Evolutionary conservation across 2,888 invertebrate species (phyloP), one percentile per base, ranked within the genome.

Genomic region (Acleris sparsana): DNA sequence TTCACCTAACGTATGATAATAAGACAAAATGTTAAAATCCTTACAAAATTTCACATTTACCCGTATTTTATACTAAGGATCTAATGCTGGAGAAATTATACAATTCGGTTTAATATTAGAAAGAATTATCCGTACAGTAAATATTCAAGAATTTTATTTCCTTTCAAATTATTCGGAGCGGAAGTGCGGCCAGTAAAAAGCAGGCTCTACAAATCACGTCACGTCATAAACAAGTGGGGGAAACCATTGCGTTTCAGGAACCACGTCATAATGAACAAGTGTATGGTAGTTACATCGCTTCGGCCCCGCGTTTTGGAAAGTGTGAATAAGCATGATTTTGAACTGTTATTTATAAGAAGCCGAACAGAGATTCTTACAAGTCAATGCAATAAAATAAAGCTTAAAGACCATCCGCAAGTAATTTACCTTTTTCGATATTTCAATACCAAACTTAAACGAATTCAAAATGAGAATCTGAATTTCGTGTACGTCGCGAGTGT

Each of bases 171-270:
- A 56, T 57, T 22, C 22, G 52, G 22, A 61, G 56, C 65, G 49
- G 60, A 52, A 52, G n/a, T 25, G 13, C 11, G 33, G 56, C 25
- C 56, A 61, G 65, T 65, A 61, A 61, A 66, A 66, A 66, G 43
- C 49, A 60, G 60, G 56, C 65, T 66, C 65, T 46, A 61, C 61
- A 66, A 66, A 66, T 66, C 65, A 66, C 65, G 52, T 33, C 52
- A 61, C 46, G 65, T 61, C 65, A 66, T 66, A 66, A 61, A 61
- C 61, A 66, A 61, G 60, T 17, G 11, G 63, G 53, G 60, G 59
- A 33, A 46, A 52, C 51, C 52, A 43, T 25, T 25, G 48, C 44
- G 29, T 61, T 66, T 13, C 22, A 60, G 49, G 49, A 55, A 29
- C 29, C 55, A 46, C 57, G 55, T 60, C 55, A 60, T 51, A 44